Evolutionary conservation across 2,797 vertebrate genomes (phyloP).

Genomic region (Chelon labrosus): DNA sequence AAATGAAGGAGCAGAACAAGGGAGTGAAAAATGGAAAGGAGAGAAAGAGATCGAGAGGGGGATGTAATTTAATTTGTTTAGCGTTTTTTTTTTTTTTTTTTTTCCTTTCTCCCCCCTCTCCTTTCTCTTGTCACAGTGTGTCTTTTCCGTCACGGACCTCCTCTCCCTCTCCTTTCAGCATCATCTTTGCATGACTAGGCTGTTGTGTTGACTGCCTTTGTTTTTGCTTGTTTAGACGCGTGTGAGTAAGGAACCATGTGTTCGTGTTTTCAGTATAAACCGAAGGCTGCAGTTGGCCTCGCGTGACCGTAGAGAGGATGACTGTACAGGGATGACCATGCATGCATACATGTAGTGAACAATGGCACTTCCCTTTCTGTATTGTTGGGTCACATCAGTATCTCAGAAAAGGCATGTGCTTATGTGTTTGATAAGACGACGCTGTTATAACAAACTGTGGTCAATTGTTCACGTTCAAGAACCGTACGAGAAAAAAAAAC

Average conservation of each 20-base stretch:
- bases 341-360: background rate
- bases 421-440: background rate
- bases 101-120: background rate
- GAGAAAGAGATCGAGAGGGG: conserved; percentile 23
- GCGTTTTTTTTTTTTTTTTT: background rate
- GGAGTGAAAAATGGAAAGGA: conserved; percentile 23
- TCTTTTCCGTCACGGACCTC: background rate
- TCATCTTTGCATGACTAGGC: conserved; percentile 27
- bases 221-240: conserved; percentile 47
- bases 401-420: background rate
- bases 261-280: conserved; percentile 26
- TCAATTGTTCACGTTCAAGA: conserved; percentile 5
- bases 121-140: conserved; percentile 20
- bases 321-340: conserved; percentile 13
- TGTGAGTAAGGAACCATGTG: conserved; percentile 32
- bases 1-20: conserved; percentile 40
- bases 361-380: background rate
- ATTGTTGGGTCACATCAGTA: conserved; percentile 17
- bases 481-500: conserved; percentile 12
- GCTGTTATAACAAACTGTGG: background rate
- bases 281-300: conserved; percentile 21
- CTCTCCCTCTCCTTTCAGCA: background rate
- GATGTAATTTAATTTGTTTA: conserved; percentile 49
- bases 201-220: conserved; percentile 30
- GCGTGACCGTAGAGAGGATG: conserved; percentile 9